Evolutionary conservation across 2,888 invertebrate genomes (phyloP), one percentile per base, ranked within the genome.

Genomic region (Rhogogaster chlorosoma): DNA sequence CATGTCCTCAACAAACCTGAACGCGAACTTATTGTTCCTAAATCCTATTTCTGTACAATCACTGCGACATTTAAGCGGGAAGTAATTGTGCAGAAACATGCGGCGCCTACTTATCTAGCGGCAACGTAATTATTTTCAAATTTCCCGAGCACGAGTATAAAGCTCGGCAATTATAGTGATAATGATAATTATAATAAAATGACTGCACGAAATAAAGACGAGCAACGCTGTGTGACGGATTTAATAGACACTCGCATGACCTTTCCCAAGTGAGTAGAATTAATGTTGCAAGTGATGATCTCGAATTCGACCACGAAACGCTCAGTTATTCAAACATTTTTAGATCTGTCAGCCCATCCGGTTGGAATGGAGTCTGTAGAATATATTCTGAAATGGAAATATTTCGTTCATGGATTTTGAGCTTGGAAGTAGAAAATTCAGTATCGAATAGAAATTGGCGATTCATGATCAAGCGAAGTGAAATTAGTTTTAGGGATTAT

Each of bases 81-180:
- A 15, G 32, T 67, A 67, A 67, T 67, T 67, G 61, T 26, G 22
- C 36, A 36, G 70, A 70, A 70, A 7, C 32, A 70, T 70, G 18
- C n/a, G 70, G 18, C n/a, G 29, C 32, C 18, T 36, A n/a, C 70
- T 70, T 18, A 42, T 71, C 71, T 42, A 36, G 36, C 32, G 18
- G 70, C n/a, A 18, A 5, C 32, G 70, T n/a, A 10, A 71, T 71
- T 32, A 71, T 71, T 71, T 18, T 71, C 36, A n/a, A n/a, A 71
- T 36, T 71, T 71, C 70, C 7, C n/a, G n/a, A 18, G 36, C 32
- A n/a, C 70, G 6, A 18, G 15, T 70, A 70, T 15, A 70, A 18
- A 71, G 7, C 70, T 71, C 32, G 29, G 45, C 45, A 45, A 67
- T 67, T 67, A 18, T 18, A n/a, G 6, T 49, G 18, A 49, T 49